These are phyloP conservation scores for Trachurus trachurus DNA, from an alignment of 2,797 vertebrate genomes.

Conservation along the genomic window DNA sequence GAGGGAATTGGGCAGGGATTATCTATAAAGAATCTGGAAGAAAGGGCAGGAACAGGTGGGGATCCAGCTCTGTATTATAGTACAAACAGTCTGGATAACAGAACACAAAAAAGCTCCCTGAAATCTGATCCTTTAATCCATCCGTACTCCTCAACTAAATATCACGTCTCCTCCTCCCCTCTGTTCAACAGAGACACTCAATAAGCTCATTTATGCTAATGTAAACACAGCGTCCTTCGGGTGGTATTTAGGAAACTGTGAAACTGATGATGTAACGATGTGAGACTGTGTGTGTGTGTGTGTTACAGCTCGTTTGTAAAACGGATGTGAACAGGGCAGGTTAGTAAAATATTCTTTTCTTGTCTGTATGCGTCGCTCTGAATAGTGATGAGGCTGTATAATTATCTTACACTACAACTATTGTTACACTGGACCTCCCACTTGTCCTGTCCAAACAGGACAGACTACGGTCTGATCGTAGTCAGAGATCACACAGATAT, in stretches of 20 bases:
- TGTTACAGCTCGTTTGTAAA: not conserved
- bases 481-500: no score
- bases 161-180: not conserved
- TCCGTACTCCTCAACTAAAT: not conserved
- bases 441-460: no score
- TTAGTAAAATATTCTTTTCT: not conserved
- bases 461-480: no score
- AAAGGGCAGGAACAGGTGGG: not conserved
- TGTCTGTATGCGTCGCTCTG: not conserved
- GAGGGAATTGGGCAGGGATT: not conserved
- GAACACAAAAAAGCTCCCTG: slow-evolving; percentile 16
- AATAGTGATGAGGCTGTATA: slow-evolving; percentile 8
- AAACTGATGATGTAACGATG: not conserved
- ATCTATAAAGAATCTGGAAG: not conserved
- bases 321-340: not conserved
- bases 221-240: slow-evolving; percentile 7
- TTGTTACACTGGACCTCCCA: no score
- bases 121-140: slow-evolving; percentile 46
- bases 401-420: not conserved
- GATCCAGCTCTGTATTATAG: not conserved
- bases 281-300: no score
- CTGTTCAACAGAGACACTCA: slow-evolving; percentile 2
- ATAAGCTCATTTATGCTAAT: slow-evolving; percentile 48
- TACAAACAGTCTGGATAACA: slow-evolving; percentile 20
- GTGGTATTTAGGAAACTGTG: slow-evolving; percentile 11